These are phyloP conservation scores for Patagioenas fasciata DNA, from an alignment of 2,113 vertebrate species.

Conservation along the genomic window DNA sequence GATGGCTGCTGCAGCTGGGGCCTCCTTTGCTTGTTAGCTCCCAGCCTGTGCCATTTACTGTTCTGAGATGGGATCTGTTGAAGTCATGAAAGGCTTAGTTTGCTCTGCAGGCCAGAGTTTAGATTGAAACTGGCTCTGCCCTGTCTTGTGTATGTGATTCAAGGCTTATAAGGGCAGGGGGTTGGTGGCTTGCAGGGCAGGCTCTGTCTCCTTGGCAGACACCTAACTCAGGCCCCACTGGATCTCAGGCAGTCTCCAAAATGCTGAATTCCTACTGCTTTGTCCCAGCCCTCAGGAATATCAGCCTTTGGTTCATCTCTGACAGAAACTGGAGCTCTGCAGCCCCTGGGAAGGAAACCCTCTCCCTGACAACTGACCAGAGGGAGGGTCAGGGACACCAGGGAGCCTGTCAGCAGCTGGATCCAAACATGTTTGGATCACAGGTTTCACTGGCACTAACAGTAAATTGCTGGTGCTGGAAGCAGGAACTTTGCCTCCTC, in stretches of 20 bases:
- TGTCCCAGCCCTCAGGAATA: background rate
- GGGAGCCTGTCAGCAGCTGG: accelerated
- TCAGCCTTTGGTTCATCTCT: background rate
- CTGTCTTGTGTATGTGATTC: too few species aligned
- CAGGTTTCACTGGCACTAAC: background rate
- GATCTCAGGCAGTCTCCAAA: background rate
- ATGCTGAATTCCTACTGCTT: background rate
- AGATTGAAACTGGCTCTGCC: background rate
- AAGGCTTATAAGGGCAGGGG: background rate
- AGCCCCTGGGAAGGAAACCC: background rate
- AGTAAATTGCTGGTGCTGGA: background rate
- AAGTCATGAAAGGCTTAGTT: background rate
- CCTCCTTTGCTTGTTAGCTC: background rate
- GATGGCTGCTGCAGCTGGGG: background rate
- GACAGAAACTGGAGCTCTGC: background rate
- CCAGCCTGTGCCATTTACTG: background rate
- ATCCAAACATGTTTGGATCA: background rate
- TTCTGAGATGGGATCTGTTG: background rate
- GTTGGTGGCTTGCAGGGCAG: background rate
- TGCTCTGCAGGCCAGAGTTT: background rate
- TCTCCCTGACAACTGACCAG: background rate
- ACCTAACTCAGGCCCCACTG: background rate
- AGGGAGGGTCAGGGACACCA: background rate
- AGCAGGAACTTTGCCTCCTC: too few species aligned
- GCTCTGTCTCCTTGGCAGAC: accelerated